Percentiles rank a stretch among this genome's conserved stretches.
Conservation (phyloP, 2,113 vertebrate genomes). For the Actinemys pallida region DNA sequence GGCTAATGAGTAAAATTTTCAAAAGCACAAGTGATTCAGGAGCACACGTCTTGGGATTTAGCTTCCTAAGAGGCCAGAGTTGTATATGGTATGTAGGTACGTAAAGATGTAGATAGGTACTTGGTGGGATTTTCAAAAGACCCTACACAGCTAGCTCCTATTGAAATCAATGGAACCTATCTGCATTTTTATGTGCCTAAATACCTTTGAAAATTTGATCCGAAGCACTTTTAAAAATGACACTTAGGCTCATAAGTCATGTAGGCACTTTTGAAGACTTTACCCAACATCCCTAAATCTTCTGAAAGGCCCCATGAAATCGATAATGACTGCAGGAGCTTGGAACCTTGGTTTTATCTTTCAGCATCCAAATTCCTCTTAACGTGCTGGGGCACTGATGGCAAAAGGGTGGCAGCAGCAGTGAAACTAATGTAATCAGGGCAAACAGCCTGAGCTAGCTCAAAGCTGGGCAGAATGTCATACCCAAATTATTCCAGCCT, state of each 20-base stretch:
- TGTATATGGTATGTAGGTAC: constrained; percentile 61
- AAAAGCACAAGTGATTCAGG: constrained; percentile 51
- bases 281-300: constrained; percentile 57
- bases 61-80: constrained; percentile 35
- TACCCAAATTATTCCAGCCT: background rate
- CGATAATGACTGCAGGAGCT: constrained; percentile 56
- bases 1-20: background rate
- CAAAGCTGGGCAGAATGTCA: background rate
- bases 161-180: background rate
- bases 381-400: background rate
- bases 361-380: constrained; percentile 49
- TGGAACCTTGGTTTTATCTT: background rate
- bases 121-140: background rate
- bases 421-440: background rate
- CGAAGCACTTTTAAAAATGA: constrained; percentile 63
- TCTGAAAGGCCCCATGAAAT: constrained; percentile 10
- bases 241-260: constrained; percentile 46
- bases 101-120: constrained; percentile 46
- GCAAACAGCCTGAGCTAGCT: background rate
- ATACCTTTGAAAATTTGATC: constrained; percentile 58
- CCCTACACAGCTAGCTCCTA: background rate
- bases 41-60: background rate
- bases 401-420: background rate
- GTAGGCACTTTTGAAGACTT: background rate
- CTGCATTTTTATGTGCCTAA: constrained; percentile 56